phyloP scores from a whole-genome alignment of 2,888 invertebrate species.

The Drosophila sordidapex region DNA sequence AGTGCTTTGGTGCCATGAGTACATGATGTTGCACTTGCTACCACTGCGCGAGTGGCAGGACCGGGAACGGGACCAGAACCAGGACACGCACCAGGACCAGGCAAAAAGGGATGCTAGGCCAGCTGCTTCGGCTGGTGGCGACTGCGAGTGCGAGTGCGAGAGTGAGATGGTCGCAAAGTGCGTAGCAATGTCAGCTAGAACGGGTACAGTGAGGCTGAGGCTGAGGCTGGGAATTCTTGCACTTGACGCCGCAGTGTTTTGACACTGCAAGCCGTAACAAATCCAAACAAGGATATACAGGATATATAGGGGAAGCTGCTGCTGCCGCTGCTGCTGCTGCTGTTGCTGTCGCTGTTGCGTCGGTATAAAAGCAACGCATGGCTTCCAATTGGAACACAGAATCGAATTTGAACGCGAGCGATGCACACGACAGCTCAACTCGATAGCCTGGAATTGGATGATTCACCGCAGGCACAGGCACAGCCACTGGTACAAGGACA shows the following conservation, averaged over 20 bases:
- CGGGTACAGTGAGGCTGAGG: slow-evolving; percentile 24
- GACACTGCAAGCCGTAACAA: slow-evolving; percentile 83
- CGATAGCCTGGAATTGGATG: slow-evolving; percentile 61
- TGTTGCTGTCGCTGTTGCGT: slow-evolving; percentile 2
- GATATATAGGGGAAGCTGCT: slow-evolving; percentile 54
- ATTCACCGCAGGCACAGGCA: slow-evolving; percentile 27
- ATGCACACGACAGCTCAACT: slow-evolving; percentile 75
- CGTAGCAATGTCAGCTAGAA: slow-evolving; percentile 72
- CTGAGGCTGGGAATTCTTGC: slow-evolving; percentile 84
- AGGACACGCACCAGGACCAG: slow-evolving; percentile 28
- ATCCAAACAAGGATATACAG: slow-evolving; percentile 61
- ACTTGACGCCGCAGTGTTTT: slow-evolving; percentile 83
- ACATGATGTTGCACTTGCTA: slow-evolving; percentile 83
- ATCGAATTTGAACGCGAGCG: slow-evolving; percentile 77
- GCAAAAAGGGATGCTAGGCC: slow-evolving; percentile 47
- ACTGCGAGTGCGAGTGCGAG: slow-evolving; percentile 28
- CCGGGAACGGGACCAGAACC: slow-evolving; percentile 32
- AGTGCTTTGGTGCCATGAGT: slow-evolving; percentile 73
- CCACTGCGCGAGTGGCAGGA: slow-evolving; percentile 48
- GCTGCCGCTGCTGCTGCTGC: slow-evolving; percentile 32
- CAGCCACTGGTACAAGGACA: slow-evolving; percentile 26
- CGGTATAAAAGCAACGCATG: slow-evolving; percentile 80
- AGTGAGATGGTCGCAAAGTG: slow-evolving; percentile 65
- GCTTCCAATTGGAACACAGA: slow-evolving; percentile 83
- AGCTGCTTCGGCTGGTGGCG: slow-evolving; percentile 28